Conservation (phyloP, 1,140 invertebrate genomes). For the Drosophila murphyi region DNA sequence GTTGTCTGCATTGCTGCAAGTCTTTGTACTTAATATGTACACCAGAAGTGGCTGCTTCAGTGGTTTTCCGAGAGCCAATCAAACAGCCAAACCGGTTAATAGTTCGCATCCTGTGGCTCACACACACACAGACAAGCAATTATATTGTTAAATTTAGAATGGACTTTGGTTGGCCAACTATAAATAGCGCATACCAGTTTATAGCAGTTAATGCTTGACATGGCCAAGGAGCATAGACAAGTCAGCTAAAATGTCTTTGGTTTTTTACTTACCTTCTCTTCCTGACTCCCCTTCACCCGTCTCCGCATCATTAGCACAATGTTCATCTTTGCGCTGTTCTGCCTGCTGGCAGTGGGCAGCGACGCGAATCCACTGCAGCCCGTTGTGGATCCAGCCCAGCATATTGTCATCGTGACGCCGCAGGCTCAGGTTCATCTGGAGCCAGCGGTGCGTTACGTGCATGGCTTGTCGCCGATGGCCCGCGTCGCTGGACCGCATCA, state of each 20-base stretch:
- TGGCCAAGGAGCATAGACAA: slow-evolving; percentile 22
- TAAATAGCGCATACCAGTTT: slow-evolving; percentile 73
- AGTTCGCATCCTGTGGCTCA: slow-evolving; percentile 64
- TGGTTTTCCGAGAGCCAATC: slow-evolving; percentile 62
- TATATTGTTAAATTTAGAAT: slow-evolving; percentile 79
- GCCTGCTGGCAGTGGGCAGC: slow-evolving; percentile 56
- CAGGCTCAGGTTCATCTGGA: slow-evolving; percentile 80
- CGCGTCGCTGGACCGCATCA: slow-evolving; percentile 71
- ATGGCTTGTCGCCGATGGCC: slow-evolving; percentile 75
- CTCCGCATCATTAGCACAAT: slow-evolving; percentile 46
- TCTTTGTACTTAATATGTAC: slow-evolving; percentile 66
- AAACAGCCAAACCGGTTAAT: slow-evolving; percentile 78
- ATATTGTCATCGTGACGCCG: slow-evolving; percentile 80
- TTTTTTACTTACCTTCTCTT: not conserved
- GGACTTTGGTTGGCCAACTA: slow-evolving; percentile 70
- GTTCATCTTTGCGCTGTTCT: slow-evolving; percentile 69
- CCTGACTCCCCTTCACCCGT: not conserved
- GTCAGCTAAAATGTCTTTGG: slow-evolving; percentile 7
- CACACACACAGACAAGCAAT: slow-evolving; percentile 27
- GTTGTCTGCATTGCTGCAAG: slow-evolving; percentile 14
- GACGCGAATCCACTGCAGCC: slow-evolving; percentile 55
- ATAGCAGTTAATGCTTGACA: not conserved
- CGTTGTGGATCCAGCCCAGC: slow-evolving; percentile 65
- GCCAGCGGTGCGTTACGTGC: slow-evolving; percentile 73
- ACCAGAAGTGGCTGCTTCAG: slow-evolving; percentile 61